These are phyloP conservation scores for Anthonomus grandis DNA, from an alignment of 1,140 invertebrate species.

Conservation along the genomic window DNA sequence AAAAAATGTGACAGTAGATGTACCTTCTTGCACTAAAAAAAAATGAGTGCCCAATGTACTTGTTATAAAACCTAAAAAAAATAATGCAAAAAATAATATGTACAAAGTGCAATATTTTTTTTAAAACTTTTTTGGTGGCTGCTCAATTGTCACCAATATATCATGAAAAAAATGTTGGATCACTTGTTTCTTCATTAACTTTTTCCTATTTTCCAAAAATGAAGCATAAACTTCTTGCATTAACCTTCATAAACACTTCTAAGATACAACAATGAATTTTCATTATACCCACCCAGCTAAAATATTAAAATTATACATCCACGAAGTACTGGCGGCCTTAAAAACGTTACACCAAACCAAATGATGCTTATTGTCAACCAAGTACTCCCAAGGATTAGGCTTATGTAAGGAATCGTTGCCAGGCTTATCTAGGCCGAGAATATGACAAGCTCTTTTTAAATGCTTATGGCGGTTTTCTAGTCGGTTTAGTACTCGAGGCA, in stretches of 20 bases:
- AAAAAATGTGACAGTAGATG: too few species aligned
- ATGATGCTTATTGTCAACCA: constrained; percentile 74
- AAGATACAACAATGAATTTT: background rate
- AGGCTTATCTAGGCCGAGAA: constrained; percentile 41
- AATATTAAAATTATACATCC: constrained; percentile 87
- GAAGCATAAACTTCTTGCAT: too few species aligned
- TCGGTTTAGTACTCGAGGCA: constrained; percentile 35
- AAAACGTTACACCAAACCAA: constrained; percentile 84
- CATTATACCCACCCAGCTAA: constrained; percentile 61
- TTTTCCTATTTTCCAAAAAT: too few species aligned
- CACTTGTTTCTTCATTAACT: too few species aligned
- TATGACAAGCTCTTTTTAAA: constrained; percentile 39
- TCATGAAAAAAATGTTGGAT: too few species aligned
- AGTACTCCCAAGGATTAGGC: constrained; percentile 80
- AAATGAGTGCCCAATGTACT: too few species aligned
- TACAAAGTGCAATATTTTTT: too few species aligned
- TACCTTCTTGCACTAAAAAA: too few species aligned
- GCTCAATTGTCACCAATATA: too few species aligned
- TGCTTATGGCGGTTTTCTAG: constrained; percentile 37
- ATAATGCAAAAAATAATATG: too few species aligned
- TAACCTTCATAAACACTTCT: background rate
- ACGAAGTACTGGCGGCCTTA: constrained; percentile 82
- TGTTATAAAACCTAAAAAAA: too few species aligned
- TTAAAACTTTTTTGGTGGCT: too few species aligned
- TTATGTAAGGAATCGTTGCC: constrained; percentile 65